phyloP scores from a whole-genome alignment of 2,797 vertebrate species.

The Echiichthys vipera region DNA sequence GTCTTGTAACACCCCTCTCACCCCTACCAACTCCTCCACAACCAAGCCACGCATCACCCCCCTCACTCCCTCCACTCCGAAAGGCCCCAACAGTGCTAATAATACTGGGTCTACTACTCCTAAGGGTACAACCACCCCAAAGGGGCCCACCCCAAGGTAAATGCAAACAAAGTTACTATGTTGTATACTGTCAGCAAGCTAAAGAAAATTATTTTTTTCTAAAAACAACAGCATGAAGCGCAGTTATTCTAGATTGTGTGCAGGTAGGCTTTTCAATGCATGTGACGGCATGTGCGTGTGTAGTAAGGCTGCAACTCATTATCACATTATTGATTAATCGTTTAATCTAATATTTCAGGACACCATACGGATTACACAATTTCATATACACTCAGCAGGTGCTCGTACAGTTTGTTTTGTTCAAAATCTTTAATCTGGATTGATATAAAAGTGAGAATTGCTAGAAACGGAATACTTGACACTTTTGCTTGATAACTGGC shows the following conservation, averaged over 20 bases:
- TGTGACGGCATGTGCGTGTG: neutral
- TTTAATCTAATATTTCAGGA: neutral
- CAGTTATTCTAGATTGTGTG: neutral
- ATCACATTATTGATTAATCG: neutral
- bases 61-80: conserved; percentile 69
- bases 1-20: conserved; percentile 39
- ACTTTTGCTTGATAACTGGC: neutral
- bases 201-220: neutral
- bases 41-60: conserved; percentile 36
- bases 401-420: neutral
- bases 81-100: conserved; percentile 54
- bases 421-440: neutral
- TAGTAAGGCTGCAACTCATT: neutral
- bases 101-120: conserved; percentile 66
- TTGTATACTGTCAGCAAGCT: neutral
- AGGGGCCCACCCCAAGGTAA: conserved; percentile 89
- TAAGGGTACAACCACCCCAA: conserved; percentile 70
- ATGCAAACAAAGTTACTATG: neutral
- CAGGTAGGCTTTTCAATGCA: neutral
- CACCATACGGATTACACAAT: no score
- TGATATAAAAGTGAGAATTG: no score
- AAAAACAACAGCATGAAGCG: no score
- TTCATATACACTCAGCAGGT: neutral
- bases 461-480: no score
- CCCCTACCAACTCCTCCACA: conserved; percentile 47